phyloP scores from a whole-genome alignment of 2,888 invertebrate species.

The Eubasilissa splendida region DNA sequence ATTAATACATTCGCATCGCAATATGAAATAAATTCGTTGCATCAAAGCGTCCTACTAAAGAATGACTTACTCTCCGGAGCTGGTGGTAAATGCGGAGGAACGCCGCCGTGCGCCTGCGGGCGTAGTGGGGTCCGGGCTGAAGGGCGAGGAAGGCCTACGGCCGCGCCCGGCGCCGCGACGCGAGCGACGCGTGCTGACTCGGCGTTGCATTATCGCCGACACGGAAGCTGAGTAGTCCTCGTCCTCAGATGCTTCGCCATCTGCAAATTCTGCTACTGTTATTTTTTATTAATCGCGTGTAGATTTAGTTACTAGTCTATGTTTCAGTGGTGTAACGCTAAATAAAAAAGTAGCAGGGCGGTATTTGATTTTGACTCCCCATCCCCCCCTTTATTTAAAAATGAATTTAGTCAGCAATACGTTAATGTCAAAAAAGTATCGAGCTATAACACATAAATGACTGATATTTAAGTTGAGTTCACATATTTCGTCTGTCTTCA shows the following conservation, averaged over 20 bases:
- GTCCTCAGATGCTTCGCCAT: constrained; percentile 77
- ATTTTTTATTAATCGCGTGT: background rate
- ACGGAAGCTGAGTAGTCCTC: constrained; percentile 91
- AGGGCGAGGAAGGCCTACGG: constrained; percentile 75
- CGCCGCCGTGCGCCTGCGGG: constrained; percentile 65
- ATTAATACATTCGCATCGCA: too few species aligned
- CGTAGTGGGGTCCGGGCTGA: constrained; percentile 67
- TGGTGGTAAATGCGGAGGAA: constrained; percentile 82
- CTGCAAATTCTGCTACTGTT: constrained; percentile 13
- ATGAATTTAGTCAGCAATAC: too few species aligned
- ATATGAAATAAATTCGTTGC: too few species aligned
- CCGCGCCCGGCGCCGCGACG: constrained; percentile 76
- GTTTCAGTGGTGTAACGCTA: too few species aligned
- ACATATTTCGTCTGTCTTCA: too few species aligned
- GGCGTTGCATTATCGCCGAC: constrained; percentile 86
- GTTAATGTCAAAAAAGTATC: too few species aligned
- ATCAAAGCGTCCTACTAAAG: background rate
- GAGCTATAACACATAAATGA: too few species aligned
- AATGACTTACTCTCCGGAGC: constrained; percentile 85
- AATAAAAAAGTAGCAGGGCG: too few species aligned
- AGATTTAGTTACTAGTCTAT: too few species aligned
- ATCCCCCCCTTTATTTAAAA: too few species aligned
- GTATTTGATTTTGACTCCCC: too few species aligned
- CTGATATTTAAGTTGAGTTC: too few species aligned
- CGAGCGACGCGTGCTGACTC: constrained; percentile 82